These are phyloP conservation scores for Narcine bancroftii DNA, from an alignment of 2,113 vertebrate genomes.

Conservation along the genomic window DNA sequence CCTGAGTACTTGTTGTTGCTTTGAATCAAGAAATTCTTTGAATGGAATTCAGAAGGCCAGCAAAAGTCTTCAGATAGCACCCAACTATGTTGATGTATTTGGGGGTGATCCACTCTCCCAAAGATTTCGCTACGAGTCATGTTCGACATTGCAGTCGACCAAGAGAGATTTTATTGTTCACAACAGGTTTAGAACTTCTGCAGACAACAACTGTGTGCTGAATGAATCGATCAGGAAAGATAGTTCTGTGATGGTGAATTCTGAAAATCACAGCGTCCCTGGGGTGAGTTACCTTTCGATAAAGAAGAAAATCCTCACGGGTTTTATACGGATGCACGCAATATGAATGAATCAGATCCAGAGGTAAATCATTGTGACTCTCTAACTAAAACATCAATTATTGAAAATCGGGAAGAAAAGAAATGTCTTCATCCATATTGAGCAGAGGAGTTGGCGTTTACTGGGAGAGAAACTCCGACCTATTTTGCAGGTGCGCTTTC, in stretches of 20 bases:
- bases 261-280: no score
- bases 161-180: neutral
- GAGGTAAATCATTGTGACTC: no score
- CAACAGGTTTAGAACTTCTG: neutral
- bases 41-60: conserved; percentile 58
- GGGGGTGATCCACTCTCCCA: conserved; percentile 64
- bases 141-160: neutral
- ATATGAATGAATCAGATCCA: no score
- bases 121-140: conserved; percentile 57
- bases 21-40: conserved; percentile 56
- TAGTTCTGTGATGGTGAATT: neutral
- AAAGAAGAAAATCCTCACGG: neutral
- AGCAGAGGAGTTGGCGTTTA: no score
- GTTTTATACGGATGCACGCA: neutral
- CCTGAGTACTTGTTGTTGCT: conserved; percentile 60
- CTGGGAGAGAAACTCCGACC: no score
- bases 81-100: conserved; percentile 71
- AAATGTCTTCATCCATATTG: no score
- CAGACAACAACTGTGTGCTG: neutral
- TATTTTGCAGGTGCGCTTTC: no score
- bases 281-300: neutral
- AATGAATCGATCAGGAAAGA: neutral
- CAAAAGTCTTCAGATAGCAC: conserved; percentile 66
- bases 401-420: no score
- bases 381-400: no score